Base-by-base conservation (phyloP, 2,888 invertebrate genomes). In the Exephanes ischioxanthus region DNA sequence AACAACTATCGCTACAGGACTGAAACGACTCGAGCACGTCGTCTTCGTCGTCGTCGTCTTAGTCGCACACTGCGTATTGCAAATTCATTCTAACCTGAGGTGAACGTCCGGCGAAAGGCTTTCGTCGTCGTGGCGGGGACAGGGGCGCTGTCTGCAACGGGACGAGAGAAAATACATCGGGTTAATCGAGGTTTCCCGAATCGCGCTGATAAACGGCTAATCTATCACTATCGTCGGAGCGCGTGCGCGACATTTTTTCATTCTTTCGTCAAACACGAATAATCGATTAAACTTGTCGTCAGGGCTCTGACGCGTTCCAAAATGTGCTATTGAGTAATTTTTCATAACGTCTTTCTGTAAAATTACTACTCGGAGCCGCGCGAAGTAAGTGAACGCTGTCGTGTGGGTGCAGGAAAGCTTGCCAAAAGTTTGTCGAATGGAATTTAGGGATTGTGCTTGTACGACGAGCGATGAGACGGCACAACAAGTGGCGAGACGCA, bases 21-120 rank as follows among this genome's bases (percentile, higher is more conserved):
- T 41, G n/a, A 58, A 55, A 33, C 53, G 30, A 53, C 26, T 76
- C 37, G 26, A 67, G 30, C 75, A 41, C 77, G 77, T 37, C 77
- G 77, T 77, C 78, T 53, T 83, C 70, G 72, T 86, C 85, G 83
- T 80, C 77, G 68, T 80, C 79, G 79, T 68, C 71, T 67, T 72
- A 48, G 77, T 77, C 83, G 45, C 58, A 61, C 41, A 67, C 78
- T 78, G 70, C 68, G 45, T 76, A 67, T 85, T 83, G 75, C 76
- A 85, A 83, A 85, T 76, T 79, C 11, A 91, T 90, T 93, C 93
- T 93, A 92, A 93, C 93, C 93, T 93, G 93, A 91, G 89, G 90
- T 91, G 91, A 92, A 92, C 90, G 90, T 93, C 93, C 92, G 91
- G 88, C 88, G 92, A 91, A 91, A 91, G 90, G 92, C 91, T 90